Base-by-base conservation (phyloP, 2,888 invertebrate genomes). In the Pseudanteris insignis region DNA sequence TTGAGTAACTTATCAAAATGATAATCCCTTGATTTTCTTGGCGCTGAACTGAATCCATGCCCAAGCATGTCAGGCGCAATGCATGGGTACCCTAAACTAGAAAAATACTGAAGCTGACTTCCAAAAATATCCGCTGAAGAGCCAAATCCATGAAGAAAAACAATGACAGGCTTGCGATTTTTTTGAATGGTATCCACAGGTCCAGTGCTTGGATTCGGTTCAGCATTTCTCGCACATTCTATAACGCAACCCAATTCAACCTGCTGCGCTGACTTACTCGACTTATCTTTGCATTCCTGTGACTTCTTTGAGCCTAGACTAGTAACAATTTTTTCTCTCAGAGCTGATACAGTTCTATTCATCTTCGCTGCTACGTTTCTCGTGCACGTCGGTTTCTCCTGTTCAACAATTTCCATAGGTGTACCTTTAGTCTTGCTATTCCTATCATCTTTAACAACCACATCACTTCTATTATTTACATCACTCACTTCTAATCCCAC, bases 81-180 rank as follows among this genome's bases (percentile, higher is more conserved):
- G 47, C 87, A 83, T 69, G 88, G 87, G 74, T 85, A 86, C 0
- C 87, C 87, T 62, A 81, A 79, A 34, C 75, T 76, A 2, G 83
- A 80, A 69, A 88, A 85, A 73, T 84, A 86, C 28, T 82, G 79
- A 24, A 87, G 81, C 71, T 88, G 84, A 50, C 82, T 77, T 65
- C 82, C 82, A 84, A 88, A 89, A 18, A 86, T 79, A 64, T 87
- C 86, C 25, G 86, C 84, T 4, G 86, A 85, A 2, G 86, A 85
- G 2, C 88, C 88, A 59, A 88, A 87, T 6, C 88, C 88, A 76
- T 89, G 89, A 14, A 88, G 80, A 67, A 89, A 84, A 59, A 88
- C 84, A 44, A 88, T 77, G 29, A 83, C 72, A 0, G 86, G 86
- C 74, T 84, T 84, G 65, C 70, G 67, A 26, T 69, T 72, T 30